Conservation (phyloP, 2,797 vertebrate genomes). For the Champsocephalus esox region DNA sequence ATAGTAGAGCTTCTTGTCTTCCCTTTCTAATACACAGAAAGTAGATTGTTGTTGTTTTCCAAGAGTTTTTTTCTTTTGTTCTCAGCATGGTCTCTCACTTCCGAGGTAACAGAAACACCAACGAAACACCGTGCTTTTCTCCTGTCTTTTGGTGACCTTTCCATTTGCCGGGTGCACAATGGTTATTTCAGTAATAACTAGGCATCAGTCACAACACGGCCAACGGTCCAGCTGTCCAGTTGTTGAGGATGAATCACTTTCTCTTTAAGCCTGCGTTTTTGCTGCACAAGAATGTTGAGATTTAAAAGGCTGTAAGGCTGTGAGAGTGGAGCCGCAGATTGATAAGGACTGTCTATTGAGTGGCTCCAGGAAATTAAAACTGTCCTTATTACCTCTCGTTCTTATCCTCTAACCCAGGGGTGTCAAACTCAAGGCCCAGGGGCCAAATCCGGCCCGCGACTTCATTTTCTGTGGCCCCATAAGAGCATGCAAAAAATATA, state of each 20-base stretch:
- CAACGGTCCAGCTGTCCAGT: neutral
- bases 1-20: neutral
- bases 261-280: slow-evolving; percentile 44
- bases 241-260: slow-evolving; percentile 29
- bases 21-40: slow-evolving; percentile 27
- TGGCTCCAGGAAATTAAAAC: slow-evolving; percentile 75
- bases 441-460: too few relatives aligned
- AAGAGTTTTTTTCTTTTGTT: neutral
- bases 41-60: slow-evolving; percentile 15
- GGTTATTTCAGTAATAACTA: slow-evolving; percentile 60
- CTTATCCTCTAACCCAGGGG: slow-evolving; percentile 15
- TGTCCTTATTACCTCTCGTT: slow-evolving; percentile 67
- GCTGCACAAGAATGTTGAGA: slow-evolving; percentile 45
- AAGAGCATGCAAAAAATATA: too few relatives aligned
- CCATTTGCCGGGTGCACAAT: slow-evolving; percentile 24
- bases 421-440: too few relatives aligned
- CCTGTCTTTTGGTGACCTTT: slow-evolving; percentile 63
- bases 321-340: slow-evolving; percentile 64
- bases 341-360: slow-evolving; percentile 68
- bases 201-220: slow-evolving; percentile 33
- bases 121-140: slow-evolving; percentile 33
- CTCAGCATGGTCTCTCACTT: slow-evolving; percentile 42
- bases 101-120: slow-evolving; percentile 39
- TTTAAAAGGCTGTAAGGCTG: slow-evolving; percentile 54
- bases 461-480: too few relatives aligned